Conservation (phyloP, 2,797 vertebrate genomes). For the Urocyon cinereoargenteus region DNA sequence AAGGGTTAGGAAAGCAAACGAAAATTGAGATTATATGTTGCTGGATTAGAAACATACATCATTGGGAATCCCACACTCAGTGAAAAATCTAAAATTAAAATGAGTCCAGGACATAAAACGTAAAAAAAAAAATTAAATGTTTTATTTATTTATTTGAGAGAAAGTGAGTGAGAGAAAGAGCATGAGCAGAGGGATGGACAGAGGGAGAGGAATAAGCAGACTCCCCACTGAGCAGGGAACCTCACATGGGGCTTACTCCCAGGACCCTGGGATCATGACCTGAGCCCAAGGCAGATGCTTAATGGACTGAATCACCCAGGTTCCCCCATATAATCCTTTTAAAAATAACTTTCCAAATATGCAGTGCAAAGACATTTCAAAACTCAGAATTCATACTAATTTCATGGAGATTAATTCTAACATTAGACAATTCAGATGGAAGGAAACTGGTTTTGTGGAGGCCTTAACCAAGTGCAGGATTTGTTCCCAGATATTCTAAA, state of each 20-base stretch:
- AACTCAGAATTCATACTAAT: not conserved
- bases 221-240: too few species aligned
- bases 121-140: too few species aligned
- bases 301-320: too few species aligned
- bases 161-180: too few species aligned
- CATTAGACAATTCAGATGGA: not conserved
- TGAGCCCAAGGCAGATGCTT: too few species aligned
- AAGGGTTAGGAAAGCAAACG: not conserved
- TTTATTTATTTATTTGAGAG: too few species aligned
- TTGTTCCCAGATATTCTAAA: not conserved
- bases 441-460: not conserved
- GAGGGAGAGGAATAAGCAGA: too few species aligned
- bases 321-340: not conserved
- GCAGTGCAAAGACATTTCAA: not conserved
- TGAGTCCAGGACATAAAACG: not conserved
- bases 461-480: not conserved
- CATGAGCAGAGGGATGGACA: too few species aligned
- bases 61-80: not conserved
- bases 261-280: too few species aligned
- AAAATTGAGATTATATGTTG: not conserved
- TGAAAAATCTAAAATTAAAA: not conserved
- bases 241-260: too few species aligned
- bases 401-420: not conserved
- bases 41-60: not conserved
- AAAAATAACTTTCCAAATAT: not conserved